Evolutionary conservation across 2,113 vertebrate species (phyloP), one percentile per base, ranked within the genome.

Genomic region (Sebastes fasciatus): DNA sequence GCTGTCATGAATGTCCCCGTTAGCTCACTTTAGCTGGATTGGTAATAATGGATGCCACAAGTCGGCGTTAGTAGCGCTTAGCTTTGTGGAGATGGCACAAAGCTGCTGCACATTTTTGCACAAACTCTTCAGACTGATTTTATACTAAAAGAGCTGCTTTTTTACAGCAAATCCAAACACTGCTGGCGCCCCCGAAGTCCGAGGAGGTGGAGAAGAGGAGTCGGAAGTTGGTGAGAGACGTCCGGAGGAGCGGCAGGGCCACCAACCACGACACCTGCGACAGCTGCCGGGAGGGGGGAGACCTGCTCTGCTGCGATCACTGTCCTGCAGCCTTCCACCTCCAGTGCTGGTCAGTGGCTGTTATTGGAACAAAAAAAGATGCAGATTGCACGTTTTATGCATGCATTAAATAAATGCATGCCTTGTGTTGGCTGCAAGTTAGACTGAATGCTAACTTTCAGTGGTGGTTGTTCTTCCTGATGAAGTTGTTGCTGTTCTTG

Each of bases 181-280:
- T 98, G 82, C 93, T 99, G 93, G 97, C 97, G 82, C 97, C 98
- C 88, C 98, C 97, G 61, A 97, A 97, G 94, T 97, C 97, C 19
- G 97, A 98, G 86, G 97, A 98, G 77, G 94, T 96, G 23, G 97
- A 98, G 84, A 98, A 98, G 92, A 95, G 96, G 93, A 94, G 88
- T 93, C 95, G 96, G 91, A 96, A 96, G 94, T 95, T 96, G 72
- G 97, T 97, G 87, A 96, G 97, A 91, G 97, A 98, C 94, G 96
- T 96, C 67, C 95, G 97, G 92, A 95, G 97, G 87, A 98, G 97
- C 92, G 97, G 97, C 90, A 93, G 97, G 92, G 97, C 97, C 94
- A 98, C 97, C 86, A 98, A 99, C 96, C 97, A 98, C 89, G 97
- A 99, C 94, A 98, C 97, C 95, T 98, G 98, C 88, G 97, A 99